Evolutionary conservation across 1,140 invertebrate species (phyloP).

Genomic region (Leptestheria dahalacensis): DNA sequence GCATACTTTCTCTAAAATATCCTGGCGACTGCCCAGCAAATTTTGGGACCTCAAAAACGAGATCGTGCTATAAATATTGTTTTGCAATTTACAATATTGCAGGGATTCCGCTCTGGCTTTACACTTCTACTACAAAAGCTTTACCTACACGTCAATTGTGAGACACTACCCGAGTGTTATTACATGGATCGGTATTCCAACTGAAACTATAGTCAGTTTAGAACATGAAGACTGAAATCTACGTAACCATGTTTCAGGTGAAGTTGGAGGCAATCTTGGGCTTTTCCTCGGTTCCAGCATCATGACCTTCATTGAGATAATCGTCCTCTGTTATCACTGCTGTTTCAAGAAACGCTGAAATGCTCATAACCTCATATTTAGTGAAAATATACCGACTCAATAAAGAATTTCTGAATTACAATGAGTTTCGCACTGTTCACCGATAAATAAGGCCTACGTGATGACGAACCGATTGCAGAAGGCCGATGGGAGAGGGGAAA

Average conservation of each 20-base stretch:
- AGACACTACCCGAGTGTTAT: not conserved
- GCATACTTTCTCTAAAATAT: too few relatives aligned
- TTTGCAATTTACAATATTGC: too few relatives aligned
- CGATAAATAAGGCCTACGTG: too few relatives aligned
- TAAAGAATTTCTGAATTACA: too few relatives aligned
- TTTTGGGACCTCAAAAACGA: not conserved
- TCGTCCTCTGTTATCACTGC: not conserved
- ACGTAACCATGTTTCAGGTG: not conserved
- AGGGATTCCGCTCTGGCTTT: not conserved
- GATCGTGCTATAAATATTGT: not conserved
- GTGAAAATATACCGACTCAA: too few relatives aligned
- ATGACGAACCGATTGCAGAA: too few relatives aligned
- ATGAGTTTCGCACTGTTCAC: too few relatives aligned
- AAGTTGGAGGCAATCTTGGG: constrained; percentile 5
- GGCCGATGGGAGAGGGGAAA: too few relatives aligned
- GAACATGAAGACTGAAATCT: too few relatives aligned
- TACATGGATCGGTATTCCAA: not conserved
- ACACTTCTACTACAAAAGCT: not conserved
- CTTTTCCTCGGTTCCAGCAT: constrained; percentile 5
- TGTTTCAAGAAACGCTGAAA: not conserved
- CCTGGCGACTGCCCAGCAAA: too few relatives aligned
- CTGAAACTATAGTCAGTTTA: too few relatives aligned
- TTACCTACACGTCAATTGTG: not conserved
- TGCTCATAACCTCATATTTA: too few relatives aligned
- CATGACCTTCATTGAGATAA: not conserved